phyloP scores from a whole-genome alignment of 30 jellyfish, hydroid and myxozoan genomes.

The Turritopsis rubra region DNA sequence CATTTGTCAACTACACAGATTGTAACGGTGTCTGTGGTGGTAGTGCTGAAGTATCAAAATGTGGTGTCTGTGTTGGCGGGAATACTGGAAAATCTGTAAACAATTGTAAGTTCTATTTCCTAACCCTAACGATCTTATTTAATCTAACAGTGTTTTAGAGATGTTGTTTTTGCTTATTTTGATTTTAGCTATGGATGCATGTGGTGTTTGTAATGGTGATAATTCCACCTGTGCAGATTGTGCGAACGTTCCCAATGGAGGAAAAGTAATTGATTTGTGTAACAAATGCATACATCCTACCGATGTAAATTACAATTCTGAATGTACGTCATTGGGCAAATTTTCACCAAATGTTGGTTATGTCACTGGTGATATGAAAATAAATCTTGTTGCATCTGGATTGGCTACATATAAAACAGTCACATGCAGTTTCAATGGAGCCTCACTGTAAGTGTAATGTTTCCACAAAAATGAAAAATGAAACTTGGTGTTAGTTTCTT shows the following conservation, averaged over 20 bases:
- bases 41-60: slow-evolving; percentile 25
- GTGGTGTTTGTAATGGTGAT: slow-evolving; percentile 41
- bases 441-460: neutral
- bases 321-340: slow-evolving; percentile 23
- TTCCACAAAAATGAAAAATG: no score
- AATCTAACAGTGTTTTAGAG: no score
- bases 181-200: slow-evolving; percentile 36
- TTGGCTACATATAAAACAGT: neutral
- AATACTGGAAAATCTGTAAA: slow-evolving; percentile 13
- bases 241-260: slow-evolving; percentile 30
- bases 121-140: no score
- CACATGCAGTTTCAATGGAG: neutral
- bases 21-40: slow-evolving; percentile 59
- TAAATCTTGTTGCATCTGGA: slow-evolving; percentile 26
- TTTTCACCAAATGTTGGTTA: slow-evolving; percentile 13
- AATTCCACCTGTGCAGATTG: slow-evolving; percentile 40
- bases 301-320: slow-evolving; percentile 23
- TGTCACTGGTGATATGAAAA: neutral
- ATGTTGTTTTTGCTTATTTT: no score
- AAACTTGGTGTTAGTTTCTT: neutral
- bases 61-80: slow-evolving; percentile 49
- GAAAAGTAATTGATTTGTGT: slow-evolving; percentile 22
- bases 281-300: slow-evolving; percentile 17
- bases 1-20: slow-evolving; percentile 34
- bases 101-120: slow-evolving; percentile 34